phyloP scores from a whole-genome alignment of 2,797 vertebrate species.

The Telmatherina bonti region DNA sequence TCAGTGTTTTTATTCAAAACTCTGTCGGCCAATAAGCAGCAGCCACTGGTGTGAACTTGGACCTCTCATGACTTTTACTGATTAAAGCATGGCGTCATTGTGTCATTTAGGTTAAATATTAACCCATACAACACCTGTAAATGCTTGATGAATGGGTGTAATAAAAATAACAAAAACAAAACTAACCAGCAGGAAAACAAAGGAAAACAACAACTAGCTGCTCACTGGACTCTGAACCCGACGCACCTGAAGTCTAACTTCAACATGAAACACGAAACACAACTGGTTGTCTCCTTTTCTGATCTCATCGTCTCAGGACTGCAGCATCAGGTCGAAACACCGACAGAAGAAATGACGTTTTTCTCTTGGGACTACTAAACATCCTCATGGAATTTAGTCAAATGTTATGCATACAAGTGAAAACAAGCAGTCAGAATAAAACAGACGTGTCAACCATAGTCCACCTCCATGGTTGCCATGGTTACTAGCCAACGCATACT shows the following conservation, averaged over 20 bases:
- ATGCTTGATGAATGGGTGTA: conserved; percentile 38
- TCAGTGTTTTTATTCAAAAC: conserved; percentile 51
- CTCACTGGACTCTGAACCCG: not conserved
- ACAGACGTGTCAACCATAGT: not conserved
- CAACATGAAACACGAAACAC: not conserved
- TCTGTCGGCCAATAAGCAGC: conserved; percentile 39
- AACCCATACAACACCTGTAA: conserved; percentile 43
- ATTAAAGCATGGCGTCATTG: conserved; percentile 12
- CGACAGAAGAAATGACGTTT: no score
- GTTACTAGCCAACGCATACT: no score
- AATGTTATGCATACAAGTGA: not conserved
- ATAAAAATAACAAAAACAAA: conserved; percentile 24
- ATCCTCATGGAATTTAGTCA: not conserved
- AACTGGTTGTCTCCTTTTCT: not conserved
- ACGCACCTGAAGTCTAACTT: not conserved
- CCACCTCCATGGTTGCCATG: not conserved
- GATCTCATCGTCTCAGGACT: no score
- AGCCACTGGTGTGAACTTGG: conserved; percentile 41
- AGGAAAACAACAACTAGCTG: not conserved
- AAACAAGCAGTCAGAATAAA: not conserved
- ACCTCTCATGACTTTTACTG: conserved; percentile 35
- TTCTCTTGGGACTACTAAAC: not conserved
- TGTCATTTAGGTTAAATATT: conserved; percentile 61
- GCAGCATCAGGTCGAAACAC: no score
- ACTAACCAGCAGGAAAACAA: conserved; percentile 1